Percentiles rank a stretch among this genome's conserved stretches.
These are phyloP conservation scores for Scomber japonicus DNA, from an alignment of 2,113 vertebrate species.

Conservation along the genomic window DNA sequence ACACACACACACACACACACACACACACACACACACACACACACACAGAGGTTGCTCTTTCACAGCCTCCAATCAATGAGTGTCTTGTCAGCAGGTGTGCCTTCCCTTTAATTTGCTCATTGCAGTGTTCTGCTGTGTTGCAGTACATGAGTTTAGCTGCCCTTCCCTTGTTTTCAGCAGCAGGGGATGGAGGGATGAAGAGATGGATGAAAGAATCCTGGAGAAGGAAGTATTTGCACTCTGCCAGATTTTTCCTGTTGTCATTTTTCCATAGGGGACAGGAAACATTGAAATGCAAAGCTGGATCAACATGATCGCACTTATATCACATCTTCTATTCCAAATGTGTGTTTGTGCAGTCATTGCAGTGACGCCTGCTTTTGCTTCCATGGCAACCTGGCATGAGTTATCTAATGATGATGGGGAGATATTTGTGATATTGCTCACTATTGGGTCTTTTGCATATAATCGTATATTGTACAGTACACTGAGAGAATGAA, in stretches of 20 bases:
- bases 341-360: slow-evolving; percentile 22
- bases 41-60: slow-evolving; percentile 12
- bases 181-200: slow-evolving; percentile 1
- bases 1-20: slow-evolving; percentile 15
- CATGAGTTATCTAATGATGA: slow-evolving; percentile 1
- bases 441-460: neutral
- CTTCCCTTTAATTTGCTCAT: slow-evolving; percentile 54
- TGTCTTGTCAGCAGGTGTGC: slow-evolving; percentile 35
- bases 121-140: slow-evolving; percentile 51
- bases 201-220: slow-evolving; percentile 27
- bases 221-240: neutral
- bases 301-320: neutral
- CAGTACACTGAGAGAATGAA: neutral
- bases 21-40: slow-evolving; percentile 9
- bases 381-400: slow-evolving; percentile 60
- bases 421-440: slow-evolving; percentile 13
- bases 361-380: neutral
- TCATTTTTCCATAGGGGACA: neutral
- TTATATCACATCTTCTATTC: neutral
- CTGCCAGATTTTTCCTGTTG: neutral
- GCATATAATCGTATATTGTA: neutral
- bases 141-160: slow-evolving; percentile 25
- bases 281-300: neutral
- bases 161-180: slow-evolving; percentile 34
- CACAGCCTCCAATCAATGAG: slow-evolving; percentile 18